Evolutionary conservation across 2,888 invertebrate species (phyloP).

Genomic region (Pilophorus perplexus): DNA sequence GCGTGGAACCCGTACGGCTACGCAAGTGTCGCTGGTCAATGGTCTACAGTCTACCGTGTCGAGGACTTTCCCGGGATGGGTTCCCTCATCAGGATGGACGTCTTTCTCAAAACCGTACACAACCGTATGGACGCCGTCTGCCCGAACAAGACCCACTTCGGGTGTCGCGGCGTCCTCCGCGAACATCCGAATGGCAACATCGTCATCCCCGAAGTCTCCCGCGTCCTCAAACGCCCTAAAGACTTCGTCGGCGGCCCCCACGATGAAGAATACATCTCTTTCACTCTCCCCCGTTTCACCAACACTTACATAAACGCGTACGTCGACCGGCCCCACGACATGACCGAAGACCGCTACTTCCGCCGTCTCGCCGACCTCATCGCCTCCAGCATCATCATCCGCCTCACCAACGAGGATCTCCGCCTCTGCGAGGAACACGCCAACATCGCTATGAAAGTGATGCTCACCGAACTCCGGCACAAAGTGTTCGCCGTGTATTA

Average conservation of each 20-base stretch:
- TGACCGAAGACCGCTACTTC: slow-evolving; percentile 47
- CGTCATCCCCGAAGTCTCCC: slow-evolving; percentile 49
- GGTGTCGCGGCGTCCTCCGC: slow-evolving; percentile 38
- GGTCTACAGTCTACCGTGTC: slow-evolving; percentile 48
- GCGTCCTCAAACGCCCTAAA: slow-evolving; percentile 46
- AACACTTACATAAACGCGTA: slow-evolving; percentile 46
- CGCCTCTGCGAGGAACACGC: slow-evolving; percentile 43
- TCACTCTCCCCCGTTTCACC: slow-evolving; percentile 44
- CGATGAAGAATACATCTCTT: slow-evolving; percentile 42
- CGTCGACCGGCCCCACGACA: slow-evolving; percentile 48
- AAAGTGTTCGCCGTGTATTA: slow-evolving; percentile 46
- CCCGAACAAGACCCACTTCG: slow-evolving; percentile 32
- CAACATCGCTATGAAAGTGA: slow-evolving; percentile 46
- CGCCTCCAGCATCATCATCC: slow-evolving; percentile 47
- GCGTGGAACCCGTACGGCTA: slow-evolving; percentile 53
- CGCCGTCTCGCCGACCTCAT: slow-evolving; percentile 46
- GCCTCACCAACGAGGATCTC: slow-evolving; percentile 46
- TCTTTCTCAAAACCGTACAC: slow-evolving; percentile 46
- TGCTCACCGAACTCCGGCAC: slow-evolving; percentile 45
- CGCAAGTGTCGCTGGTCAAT: slow-evolving; percentile 47
- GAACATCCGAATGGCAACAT: slow-evolving; percentile 44
- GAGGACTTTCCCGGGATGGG: slow-evolving; percentile 49
- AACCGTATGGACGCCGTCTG: slow-evolving; percentile 44
- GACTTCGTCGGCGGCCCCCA: slow-evolving; percentile 41
- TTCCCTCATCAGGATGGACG: slow-evolving; percentile 47